A percentile compares a stretch with the other conserved stretches of the same genome.
phyloP scores from a whole-genome alignment of 2,113 vertebrate species.

The Cyprinus carpio region DNA sequence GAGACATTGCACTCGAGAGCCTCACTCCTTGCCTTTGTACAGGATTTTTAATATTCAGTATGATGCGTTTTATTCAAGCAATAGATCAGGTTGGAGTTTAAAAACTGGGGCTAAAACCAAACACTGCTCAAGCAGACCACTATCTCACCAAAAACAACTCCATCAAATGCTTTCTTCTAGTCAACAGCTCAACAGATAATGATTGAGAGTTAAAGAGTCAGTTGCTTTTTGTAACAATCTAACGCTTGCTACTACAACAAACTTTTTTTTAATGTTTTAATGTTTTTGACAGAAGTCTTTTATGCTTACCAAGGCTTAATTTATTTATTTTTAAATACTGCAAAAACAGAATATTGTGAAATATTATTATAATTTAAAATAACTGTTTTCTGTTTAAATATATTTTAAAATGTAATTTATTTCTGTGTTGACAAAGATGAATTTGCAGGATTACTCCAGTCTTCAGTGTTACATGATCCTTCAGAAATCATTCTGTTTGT shows the following conservation, averaged over 20 bases:
- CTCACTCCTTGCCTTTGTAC: not conserved
- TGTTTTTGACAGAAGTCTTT: not conserved
- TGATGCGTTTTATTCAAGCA: not conserved
- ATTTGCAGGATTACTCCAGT: too few relatives aligned
- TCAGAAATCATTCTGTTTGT: not conserved
- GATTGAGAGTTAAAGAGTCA: not conserved
- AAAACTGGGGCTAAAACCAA: not conserved
- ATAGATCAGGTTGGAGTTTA: not conserved
- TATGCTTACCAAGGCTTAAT: not conserved
- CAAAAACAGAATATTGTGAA: not conserved
- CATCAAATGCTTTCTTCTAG: not conserved
- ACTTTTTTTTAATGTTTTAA: not conserved
- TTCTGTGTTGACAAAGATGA: not conserved
- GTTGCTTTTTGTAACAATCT: not conserved
- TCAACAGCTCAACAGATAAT: not conserved
- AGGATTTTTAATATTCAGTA: not conserved
- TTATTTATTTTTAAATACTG: too few relatives aligned
- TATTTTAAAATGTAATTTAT: not conserved
- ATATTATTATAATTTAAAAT: not conserved
- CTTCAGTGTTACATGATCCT: not conserved
- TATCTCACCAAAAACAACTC: not conserved
- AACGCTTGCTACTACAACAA: not conserved
- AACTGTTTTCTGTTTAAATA: not conserved
- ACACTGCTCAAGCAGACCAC: not conserved
- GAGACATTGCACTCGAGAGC: not conserved